Evolutionary conservation across 2,113 vertebrate genomes (phyloP).

Genomic region (Tetrao urogallus): DNA sequence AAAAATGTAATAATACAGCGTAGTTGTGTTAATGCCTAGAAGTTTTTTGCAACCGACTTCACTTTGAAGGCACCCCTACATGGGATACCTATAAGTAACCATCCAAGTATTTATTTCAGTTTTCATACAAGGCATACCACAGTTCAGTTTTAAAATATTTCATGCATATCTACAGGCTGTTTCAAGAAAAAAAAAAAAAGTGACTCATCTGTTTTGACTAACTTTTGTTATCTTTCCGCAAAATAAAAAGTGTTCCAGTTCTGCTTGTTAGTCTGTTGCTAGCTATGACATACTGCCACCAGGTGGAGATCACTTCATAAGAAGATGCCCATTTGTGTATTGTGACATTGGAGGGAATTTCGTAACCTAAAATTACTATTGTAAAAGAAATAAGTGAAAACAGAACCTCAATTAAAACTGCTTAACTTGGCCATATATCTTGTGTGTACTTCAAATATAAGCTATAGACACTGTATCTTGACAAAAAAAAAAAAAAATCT

Average conservation of each 20-base stretch:
- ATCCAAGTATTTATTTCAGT: not conserved
- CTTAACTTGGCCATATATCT: not conserved
- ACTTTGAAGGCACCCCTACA: not conserved
- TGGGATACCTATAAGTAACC: not conserved
- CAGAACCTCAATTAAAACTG: not conserved
- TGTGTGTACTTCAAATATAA: not conserved
- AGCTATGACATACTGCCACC: slow-evolving; percentile 68
- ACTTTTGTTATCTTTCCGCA: not conserved
- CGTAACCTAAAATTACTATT: not conserved
- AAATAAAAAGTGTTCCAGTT: not conserved
- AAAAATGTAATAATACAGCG: not conserved
- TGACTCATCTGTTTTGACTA: slow-evolving; percentile 4
- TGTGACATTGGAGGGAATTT: not conserved
- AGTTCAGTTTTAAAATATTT: not conserved
- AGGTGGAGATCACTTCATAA: slow-evolving; percentile 56
- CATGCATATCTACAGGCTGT: not conserved
- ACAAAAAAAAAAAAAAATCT: not conserved
- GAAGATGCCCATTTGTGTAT: not conserved
- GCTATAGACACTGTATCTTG: rapidly evolving
- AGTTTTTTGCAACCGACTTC: not conserved
- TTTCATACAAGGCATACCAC: not conserved
- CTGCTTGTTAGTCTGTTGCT: not conserved
- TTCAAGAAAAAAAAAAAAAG: not conserved
- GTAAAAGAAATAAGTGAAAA: not conserved
- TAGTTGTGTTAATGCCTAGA: not conserved